phyloP scores from a whole-genome alignment of 2,797 vertebrate species.

The Oceanodroma leucorhoa region DNA sequence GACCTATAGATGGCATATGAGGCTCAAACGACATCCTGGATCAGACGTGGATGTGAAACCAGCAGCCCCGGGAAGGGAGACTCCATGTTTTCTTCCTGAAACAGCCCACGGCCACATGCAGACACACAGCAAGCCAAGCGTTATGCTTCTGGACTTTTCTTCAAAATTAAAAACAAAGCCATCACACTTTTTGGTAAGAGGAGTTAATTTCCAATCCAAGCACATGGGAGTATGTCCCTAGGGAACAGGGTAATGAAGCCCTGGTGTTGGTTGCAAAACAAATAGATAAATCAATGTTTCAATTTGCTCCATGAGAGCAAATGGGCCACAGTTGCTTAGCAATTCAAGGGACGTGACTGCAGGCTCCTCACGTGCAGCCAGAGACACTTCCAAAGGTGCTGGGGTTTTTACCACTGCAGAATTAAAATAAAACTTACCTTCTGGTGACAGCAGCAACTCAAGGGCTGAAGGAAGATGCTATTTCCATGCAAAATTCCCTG shows the following conservation, averaged over 20 bases:
- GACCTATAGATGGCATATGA: background rate
- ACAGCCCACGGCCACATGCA: fast-evolving
- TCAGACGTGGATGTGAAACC: background rate
- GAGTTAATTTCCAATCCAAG: conserved; percentile 61
- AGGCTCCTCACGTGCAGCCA: background rate
- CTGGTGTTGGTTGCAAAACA: conserved; percentile 76
- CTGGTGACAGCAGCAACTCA: background rate
- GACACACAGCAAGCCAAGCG: background rate
- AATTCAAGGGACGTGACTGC: conserved; percentile 43
- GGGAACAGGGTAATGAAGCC: conserved; percentile 65
- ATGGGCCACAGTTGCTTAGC: conserved; percentile 82
- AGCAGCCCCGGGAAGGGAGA: background rate
- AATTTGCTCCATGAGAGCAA: conserved; percentile 75
- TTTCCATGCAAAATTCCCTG: background rate
- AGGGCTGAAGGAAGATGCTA: background rate
- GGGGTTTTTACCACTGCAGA: background rate
- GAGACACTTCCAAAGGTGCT: background rate
- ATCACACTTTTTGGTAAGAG: conserved; percentile 30
- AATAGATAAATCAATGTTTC: conserved; percentile 88
- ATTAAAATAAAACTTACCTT: background rate
- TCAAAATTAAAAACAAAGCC: conserved; percentile 8
- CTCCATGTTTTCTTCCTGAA: background rate
- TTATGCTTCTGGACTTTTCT: background rate
- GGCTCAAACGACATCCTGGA: background rate
- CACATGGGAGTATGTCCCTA: conserved; percentile 32